Conservation (phyloP, 2,888 invertebrate species). For the Pseudococcus jackbeardsleyi region DNA sequence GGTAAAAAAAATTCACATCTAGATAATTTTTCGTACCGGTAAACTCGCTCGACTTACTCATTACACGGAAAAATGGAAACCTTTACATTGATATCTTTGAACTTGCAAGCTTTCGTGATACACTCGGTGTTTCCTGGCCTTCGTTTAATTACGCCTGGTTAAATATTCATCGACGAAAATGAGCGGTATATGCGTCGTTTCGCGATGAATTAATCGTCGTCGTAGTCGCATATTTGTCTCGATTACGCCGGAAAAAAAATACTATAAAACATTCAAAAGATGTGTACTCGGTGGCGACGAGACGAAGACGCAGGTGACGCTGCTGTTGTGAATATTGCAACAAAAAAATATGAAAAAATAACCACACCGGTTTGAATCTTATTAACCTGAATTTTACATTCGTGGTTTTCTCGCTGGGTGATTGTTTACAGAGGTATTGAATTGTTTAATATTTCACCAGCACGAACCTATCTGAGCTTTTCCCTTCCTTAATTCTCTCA, state of each 20-base stretch:
- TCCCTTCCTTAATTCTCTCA: not conserved
- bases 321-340: not conserved
- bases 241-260: not conserved
- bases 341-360: conserved; percentile 9
- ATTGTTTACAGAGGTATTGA: conserved; percentile 1
- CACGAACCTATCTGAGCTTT: not conserved
- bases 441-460: not conserved
- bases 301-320: not conserved
- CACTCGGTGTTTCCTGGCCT: conserved; percentile 4
- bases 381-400: conserved; percentile 25
- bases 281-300: not conserved
- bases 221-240: not conserved
- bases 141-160: conserved; percentile 48
- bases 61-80: not conserved
- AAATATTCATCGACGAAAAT: conserved; percentile 48
- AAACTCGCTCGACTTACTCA: not conserved
- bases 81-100: conserved; percentile 31
- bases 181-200: conserved; percentile 16
- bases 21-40: conserved; percentile 1
- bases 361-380: conserved; percentile 4
- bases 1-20: conserved; percentile 11
- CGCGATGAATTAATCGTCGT: conserved; percentile 16
- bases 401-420: not conserved
- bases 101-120: not conserved
- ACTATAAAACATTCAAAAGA: not conserved